These are phyloP conservation scores for Bugula neritina DNA, from an alignment of 2,888 invertebrate species.

Conservation along the genomic window DNA sequence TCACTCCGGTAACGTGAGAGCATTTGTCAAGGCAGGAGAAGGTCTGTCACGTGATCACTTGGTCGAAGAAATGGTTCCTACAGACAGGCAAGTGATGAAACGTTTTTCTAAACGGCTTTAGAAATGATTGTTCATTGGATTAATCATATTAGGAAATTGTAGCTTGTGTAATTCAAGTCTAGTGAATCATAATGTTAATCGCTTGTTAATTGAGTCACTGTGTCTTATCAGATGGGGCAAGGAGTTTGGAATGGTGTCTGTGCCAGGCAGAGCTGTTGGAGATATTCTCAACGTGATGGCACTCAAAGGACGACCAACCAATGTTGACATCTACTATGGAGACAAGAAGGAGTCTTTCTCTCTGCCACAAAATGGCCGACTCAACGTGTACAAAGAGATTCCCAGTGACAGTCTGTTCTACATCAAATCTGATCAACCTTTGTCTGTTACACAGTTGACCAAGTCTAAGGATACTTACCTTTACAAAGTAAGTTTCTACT, in stretches of 20 bases:
- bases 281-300: slow-evolving; percentile 20
- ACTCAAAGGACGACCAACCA: slow-evolving; percentile 15
- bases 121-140: background rate
- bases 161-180: no score
- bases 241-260: slow-evolving; percentile 3
- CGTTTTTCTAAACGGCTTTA: no score
- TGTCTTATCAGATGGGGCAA: slow-evolving; percentile 13
- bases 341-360: background rate
- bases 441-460: slow-evolving; percentile 19
- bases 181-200: no score
- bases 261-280: slow-evolving; percentile 22
- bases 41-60: slow-evolving; percentile 18
- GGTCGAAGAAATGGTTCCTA: slow-evolving; percentile 22
- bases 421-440: slow-evolving; percentile 20
- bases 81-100: slow-evolving; percentile 11
- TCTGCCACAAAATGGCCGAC: background rate
- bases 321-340: slow-evolving; percentile 11
- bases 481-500: slow-evolving; percentile 15
- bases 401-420: slow-evolving; percentile 5
- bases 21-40: slow-evolving; percentile 25
- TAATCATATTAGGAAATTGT: background rate
- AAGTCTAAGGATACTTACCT: slow-evolving; percentile 24
- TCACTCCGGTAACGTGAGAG: slow-evolving; percentile 15
- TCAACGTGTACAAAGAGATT: background rate
- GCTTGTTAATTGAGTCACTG: no score